Evolutionary conservation across 2,113 vertebrate species (phyloP), one percentile per base, ranked within the genome.

Genomic region (Chunga burmeisteri): DNA sequence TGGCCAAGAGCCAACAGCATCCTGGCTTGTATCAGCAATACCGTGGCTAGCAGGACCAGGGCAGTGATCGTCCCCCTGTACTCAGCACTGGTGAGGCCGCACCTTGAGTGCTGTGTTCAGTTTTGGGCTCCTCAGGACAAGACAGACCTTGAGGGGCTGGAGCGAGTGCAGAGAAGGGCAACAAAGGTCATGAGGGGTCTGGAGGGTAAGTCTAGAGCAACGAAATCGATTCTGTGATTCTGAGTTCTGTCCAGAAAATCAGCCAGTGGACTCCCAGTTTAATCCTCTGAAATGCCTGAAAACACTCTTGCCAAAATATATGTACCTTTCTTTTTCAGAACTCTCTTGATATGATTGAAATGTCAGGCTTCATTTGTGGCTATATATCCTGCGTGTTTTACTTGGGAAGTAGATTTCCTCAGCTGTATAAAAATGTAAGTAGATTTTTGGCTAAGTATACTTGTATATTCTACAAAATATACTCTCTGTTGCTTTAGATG

Each of bases 391-490:
- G 97, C 9, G 50, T 97, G 50, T 98, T 98, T 96, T 98, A 98
- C 95, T 97, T 98, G 94, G 95, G 97, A 81, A 98, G 98, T 42
- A 94, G 96, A 72, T 98, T 98, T 91, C 98, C 98, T 27, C 98
- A 98, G 96, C 97, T 98, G 46, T 95, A 97, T 81, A 98, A 98
- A 98, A 99, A 99, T 23, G 77, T 98, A 96, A 97, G 98, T 96
- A 66, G 34, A 19, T 91, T 84, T 92, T 88, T 93, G 85, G 38
- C 55, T 81, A 53, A 66, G 56, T 30, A 47, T 5, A 22, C 22
- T 20, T 53, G 10, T 47, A 5, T 44, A 12, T 55, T 92, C 84
- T 27, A 53, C n/a, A 65, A 26, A 80, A 36, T 30, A 6, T 36
- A 6, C 40, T 59, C 63, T 47, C 34, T 47, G 17, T 10, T 90